Evolutionary conservation across 2,113 vertebrate species (phyloP).

Genomic region (Anseranas semipalmata): DNA sequence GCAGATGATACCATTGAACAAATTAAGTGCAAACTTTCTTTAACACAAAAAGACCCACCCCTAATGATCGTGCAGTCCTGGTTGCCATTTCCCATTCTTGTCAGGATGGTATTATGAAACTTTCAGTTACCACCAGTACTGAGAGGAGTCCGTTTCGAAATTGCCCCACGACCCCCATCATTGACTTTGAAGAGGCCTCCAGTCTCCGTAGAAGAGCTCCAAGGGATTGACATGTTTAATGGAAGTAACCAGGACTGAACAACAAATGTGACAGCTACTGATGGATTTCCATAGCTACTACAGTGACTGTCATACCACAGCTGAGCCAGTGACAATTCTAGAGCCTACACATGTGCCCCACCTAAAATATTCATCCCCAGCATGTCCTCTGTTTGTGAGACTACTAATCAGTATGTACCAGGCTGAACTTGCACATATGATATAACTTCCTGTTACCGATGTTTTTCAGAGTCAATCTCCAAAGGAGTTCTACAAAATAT

Average conservation of each 20-base stretch:
- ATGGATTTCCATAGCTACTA: not conserved
- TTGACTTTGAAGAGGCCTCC: not conserved
- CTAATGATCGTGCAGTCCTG: not conserved
- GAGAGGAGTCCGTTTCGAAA: not conserved
- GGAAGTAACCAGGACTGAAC: not conserved
- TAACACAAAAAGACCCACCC: not conserved
- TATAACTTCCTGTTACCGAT: not conserved
- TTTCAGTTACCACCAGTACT: not conserved
- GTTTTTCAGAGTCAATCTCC: not conserved
- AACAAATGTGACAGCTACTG: not conserved
- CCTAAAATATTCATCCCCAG: not conserved
- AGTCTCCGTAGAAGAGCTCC: not conserved
- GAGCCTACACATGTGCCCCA: not conserved
- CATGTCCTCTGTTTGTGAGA: not conserved
- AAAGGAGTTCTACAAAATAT: not conserved
- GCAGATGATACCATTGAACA: not conserved
- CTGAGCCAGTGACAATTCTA: not conserved
- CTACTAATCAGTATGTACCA: not conserved
- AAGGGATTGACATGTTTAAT: not conserved
- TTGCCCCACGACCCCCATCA: not conserved
- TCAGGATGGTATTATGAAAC: not conserved
- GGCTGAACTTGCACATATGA: not conserved
- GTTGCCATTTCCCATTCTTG: not conserved
- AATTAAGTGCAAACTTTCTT: not conserved
- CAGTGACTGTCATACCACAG: not conserved